Conservation (phyloP, 2,888 invertebrate genomes). For the Lasioglossum villosulum region DNA sequence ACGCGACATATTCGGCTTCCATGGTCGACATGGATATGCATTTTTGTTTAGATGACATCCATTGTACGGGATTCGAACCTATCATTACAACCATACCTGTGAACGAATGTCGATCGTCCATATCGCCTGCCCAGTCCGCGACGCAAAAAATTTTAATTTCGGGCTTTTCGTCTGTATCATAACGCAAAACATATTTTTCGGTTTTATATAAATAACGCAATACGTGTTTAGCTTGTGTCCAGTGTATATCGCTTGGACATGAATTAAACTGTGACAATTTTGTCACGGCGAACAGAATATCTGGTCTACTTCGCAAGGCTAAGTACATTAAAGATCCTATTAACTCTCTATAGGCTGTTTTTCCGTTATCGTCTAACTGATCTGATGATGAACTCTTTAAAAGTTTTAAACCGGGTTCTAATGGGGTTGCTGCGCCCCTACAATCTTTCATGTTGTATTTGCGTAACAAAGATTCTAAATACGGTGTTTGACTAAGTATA, state of each 20-base stretch:
- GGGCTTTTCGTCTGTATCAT: neutral
- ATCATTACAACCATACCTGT: conserved; percentile 11
- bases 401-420: conserved; percentile 15
- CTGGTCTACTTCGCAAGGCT: conserved; percentile 2
- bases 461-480: neutral
- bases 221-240: conserved; percentile 18
- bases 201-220: conserved; percentile 1
- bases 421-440: conserved; percentile 7
- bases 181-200: neutral
- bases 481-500: conserved; percentile 1
- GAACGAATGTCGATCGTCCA: conserved; percentile 28
- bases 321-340: conserved; percentile 10
- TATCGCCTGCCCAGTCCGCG: conserved; percentile 42
- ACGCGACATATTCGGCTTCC: conserved; percentile 10
- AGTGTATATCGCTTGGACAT: conserved; percentile 14
- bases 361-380: neutral
- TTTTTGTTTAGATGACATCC: neutral
- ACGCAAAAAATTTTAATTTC: conserved; percentile 17
- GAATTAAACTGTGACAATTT: conserved; percentile 20
- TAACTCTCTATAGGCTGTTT: neutral
- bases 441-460: conserved; percentile 15
- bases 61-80: conserved; percentile 11
- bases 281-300: conserved; percentile 12
- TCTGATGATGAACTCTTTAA: neutral
- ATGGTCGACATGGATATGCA: neutral